phyloP scores from a whole-genome alignment of 2,113 vertebrate species.

The Lota lota region DNA sequence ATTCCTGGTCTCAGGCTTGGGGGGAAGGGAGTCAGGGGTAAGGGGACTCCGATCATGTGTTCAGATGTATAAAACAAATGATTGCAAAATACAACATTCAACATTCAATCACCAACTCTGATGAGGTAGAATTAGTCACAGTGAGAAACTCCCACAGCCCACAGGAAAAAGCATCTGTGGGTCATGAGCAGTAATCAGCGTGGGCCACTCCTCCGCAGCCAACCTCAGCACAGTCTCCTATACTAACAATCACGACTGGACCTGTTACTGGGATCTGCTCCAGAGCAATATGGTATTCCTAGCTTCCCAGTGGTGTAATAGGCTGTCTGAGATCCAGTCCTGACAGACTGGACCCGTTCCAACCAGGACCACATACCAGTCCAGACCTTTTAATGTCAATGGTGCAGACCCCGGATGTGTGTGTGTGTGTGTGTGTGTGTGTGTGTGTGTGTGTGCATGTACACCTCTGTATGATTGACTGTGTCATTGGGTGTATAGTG shows the following conservation, averaged over 20 bases:
- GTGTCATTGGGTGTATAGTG: not conserved
- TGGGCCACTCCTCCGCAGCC: not conserved
- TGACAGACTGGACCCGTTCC: constrained; percentile 30
- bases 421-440: constrained; percentile 15
- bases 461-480: no score
- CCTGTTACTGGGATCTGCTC: constrained; percentile 20
- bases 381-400: not conserved
- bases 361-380: constrained; percentile 3
- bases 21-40: no score
- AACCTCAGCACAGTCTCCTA: constrained; percentile 17
- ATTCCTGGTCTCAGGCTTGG: no score
- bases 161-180: constrained; percentile 3
- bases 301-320: constrained; percentile 38
- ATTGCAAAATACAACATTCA: no score
- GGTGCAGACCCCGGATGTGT: not conserved
- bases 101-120: no score
- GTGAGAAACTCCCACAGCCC: not conserved
- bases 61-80: no score
- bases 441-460: constrained; percentile 11
- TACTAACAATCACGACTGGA: constrained; percentile 30
- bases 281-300: constrained; percentile 23
- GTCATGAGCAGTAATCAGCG: constrained; percentile 1
- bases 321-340: constrained; percentile 24
- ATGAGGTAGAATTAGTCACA: no score
- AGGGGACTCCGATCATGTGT: no score